Base-by-base conservation (phyloP, 2,797 vertebrate species). In the Bothrops alternatus region DNA sequence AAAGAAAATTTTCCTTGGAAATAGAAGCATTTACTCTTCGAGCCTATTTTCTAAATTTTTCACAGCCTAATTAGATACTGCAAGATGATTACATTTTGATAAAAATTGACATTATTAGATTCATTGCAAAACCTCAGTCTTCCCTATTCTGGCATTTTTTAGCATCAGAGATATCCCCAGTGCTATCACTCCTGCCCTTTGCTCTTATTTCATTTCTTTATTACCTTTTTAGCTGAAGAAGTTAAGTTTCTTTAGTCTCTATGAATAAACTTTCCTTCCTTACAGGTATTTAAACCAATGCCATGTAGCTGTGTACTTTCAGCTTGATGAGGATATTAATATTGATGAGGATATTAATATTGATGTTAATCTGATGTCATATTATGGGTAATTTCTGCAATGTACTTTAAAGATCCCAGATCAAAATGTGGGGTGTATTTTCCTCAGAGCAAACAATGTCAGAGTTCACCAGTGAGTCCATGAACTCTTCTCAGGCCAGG, bases 21-120 rank as follows among this genome's bases (percentile, higher is more conserved):
- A 93, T 32, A 73, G 53, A 93, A 93, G 82, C 92, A 73, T 53
- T 55, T 47, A 23, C 16, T 65, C 90, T 92, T 82, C 6, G 37
- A 42, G 58, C 20, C 20, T 26, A 58, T 87, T 93, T 90, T 73
- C 89, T 86, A 87, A 85, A 90, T 53, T 90, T 93, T 87, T 73
- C 61, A 87, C 26, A 73, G 87, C 26, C 82, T 85, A 90, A 93
- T 73, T 73, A 87, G 82, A 93, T 93, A 50, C 58, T 73, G 88
- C 55, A 60, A 69, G 53, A 42, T 93, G 60, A 56, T 32, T 90
- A 89, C 85, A 69, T 73, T 63, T 85, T 37, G 92, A 90, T 90
- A 93, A 90, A 73, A 90, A 85, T 42, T 65, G n/a, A 63, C 92
- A 73, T 57, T 89, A 61, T 92, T 61, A 37, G 61, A 87, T 69